phyloP scores from a whole-genome alignment of 2,797 vertebrate genomes.

The Syngnathus rostellatus region DNA sequence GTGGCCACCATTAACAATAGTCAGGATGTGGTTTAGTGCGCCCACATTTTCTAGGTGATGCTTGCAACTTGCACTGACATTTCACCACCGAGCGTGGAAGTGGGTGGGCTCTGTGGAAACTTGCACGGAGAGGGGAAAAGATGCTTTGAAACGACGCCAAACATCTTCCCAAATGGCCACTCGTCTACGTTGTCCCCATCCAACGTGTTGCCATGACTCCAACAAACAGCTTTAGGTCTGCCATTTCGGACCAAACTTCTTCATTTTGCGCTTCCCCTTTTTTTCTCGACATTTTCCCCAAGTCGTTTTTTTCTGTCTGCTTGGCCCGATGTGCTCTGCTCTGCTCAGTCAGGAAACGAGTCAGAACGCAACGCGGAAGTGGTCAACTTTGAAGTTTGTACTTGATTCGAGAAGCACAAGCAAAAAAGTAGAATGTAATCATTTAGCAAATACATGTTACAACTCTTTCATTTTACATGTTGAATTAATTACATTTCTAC shows the following conservation, averaged over 20 bases:
- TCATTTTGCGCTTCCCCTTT: constrained; percentile 5
- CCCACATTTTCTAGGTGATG: not conserved
- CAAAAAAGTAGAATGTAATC: not conserved
- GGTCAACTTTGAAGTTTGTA: constrained; percentile 33
- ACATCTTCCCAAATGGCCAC: too few species aligned
- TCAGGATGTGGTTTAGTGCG: constrained; percentile 5
- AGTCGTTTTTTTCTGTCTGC: not conserved
- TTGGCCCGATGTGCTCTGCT: not conserved
- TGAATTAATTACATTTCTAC: not conserved
- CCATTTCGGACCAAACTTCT: constrained; percentile 4
- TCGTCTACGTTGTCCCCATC: not conserved
- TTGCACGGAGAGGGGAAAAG: not conserved
- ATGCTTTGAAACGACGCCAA: too few species aligned
- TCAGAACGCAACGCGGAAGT: constrained; percentile 69
- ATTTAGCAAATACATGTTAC: not conserved
- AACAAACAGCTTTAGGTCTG: not conserved
- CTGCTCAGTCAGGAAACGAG: constrained; percentile 46
- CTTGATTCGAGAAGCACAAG: constrained; percentile 1
- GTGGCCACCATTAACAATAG: too few species aligned
- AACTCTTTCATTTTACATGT: not conserved
- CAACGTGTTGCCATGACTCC: not conserved
- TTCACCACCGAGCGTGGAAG: not conserved
- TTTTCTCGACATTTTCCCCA: not conserved
- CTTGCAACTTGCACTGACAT: constrained; percentile 1
- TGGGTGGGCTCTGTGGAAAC: not conserved